Evolutionary conservation across 30 jellyfish, hydroid and myxozoan species (phyloP).

Genomic region (Hydra vulgaris): DNA sequence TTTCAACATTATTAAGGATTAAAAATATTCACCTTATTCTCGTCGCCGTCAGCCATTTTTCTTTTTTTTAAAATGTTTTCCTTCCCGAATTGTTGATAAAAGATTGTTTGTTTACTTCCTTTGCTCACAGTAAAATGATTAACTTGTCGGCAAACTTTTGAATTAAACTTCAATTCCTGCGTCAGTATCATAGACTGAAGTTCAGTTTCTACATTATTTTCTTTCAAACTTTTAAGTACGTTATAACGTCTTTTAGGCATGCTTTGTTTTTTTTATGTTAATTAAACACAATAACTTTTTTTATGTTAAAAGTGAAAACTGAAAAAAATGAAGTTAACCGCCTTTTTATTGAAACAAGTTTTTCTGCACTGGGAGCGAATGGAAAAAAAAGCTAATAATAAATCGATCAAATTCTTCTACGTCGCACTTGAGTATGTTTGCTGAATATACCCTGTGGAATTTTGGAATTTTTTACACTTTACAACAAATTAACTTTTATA

Average conservation of each 20-base stretch:
- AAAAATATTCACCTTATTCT: not conserved
- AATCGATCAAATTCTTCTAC: not conserved
- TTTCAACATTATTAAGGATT: too few relatives aligned
- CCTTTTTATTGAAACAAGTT: not conserved
- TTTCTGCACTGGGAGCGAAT: not conserved
- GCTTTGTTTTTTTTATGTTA: not conserved
- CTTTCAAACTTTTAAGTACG: not conserved
- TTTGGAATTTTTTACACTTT: not conserved
- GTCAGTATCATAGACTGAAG: not conserved
- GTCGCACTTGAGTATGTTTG: not conserved
- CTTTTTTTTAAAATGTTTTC: not conserved
- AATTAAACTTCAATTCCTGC: not conserved
- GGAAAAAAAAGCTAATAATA: not conserved
- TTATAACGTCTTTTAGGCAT: not conserved
- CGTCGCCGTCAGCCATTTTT: not conserved
- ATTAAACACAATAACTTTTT: not conserved
- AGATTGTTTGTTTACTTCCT: not conserved
- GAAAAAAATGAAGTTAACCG: not conserved
- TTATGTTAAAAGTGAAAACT: too few relatives aligned
- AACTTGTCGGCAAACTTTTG: not conserved
- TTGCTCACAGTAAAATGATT: not conserved
- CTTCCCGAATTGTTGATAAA: not conserved
- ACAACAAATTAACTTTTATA: not conserved
- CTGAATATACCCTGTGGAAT: not conserved
- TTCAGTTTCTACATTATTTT: not conserved